Percentiles rank a stretch among this genome's conserved stretches.
Conservation (phyloP, 2,113 vertebrate genomes). For the Oenanthe oenanthe region DNA sequence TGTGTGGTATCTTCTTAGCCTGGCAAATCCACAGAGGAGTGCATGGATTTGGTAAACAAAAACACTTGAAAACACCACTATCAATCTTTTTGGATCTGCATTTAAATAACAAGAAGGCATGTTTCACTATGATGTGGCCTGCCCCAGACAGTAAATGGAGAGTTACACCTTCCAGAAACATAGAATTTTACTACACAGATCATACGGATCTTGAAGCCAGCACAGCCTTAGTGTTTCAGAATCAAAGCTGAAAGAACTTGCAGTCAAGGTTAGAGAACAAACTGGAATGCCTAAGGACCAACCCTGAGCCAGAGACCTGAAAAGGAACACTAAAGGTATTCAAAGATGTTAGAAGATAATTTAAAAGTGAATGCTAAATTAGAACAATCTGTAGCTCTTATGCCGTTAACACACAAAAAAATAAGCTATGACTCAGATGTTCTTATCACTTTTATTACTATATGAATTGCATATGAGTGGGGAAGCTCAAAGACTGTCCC, state of each 20-base stretch:
- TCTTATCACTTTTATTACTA: neutral
- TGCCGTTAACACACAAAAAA: neutral
- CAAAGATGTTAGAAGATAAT: neutral
- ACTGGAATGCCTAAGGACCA: neutral
- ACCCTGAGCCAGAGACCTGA: neutral
- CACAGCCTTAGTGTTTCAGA: neutral
- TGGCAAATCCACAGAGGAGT: slow-evolving; percentile 39
- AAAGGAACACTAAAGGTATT: neutral
- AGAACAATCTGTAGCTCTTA: neutral
- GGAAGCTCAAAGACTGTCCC: neutral
- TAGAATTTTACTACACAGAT: neutral
- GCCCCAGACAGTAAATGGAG: neutral
- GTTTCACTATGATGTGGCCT: slow-evolving; percentile 21
- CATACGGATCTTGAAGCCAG: neutral
- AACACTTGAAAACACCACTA: neutral
- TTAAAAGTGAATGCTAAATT: neutral
- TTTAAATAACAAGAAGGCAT: neutral
- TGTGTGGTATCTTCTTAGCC: neutral
- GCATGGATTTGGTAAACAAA: slow-evolving; percentile 44
- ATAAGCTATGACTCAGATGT: slow-evolving; percentile 17
- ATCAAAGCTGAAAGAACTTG: neutral
- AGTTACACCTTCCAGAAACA: neutral
- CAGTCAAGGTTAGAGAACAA: neutral
- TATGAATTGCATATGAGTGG: neutral
- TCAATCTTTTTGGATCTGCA: neutral